Base-by-base conservation (phyloP, 2,113 vertebrate genomes). In the Coracopsis vasa region DNA sequence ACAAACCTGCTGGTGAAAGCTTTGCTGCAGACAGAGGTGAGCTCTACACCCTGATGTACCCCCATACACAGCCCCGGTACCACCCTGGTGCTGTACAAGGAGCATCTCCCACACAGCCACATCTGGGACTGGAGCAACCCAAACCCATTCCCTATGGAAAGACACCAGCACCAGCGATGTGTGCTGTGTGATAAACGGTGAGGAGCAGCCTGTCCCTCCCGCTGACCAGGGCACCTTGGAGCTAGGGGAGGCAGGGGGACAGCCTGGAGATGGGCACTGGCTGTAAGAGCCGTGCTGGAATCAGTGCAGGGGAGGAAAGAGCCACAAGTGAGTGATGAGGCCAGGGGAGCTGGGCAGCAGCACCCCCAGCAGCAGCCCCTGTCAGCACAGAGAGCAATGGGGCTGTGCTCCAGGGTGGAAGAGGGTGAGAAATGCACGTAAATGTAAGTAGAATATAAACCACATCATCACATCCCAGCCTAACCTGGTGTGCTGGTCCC, bases 261-360 rank as follows among this genome's bases (percentile, higher is more conserved):
- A 71, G 81, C 19, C 23, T 84, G 64, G 79, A 39, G 80, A 90
- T 1, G 6, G 64, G 51, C 19, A 58, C 56, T 0, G 0, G 13
- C 42, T 53, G 11, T 27, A 44, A 81, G 8, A 10, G 70, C 78
- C 31, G 48, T 85, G 60, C 90, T 2, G 0, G 69, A 35, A 85
- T 15, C 1, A 11, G 19, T 27, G 60, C 12, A 19, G 48, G 64
- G 56, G 27, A 90, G n/a, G 23, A 62, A 70, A 77, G 24, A 25
- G 47, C 24, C 15, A 5, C 17, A 15, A 31, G 35, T n/a, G 39
- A 0, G 0, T 0, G 7, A 31, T 14, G 64, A 81, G 50, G 48
- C 41, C 17, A 0, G 10, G 42, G 61, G 27, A 61, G 18, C 14
- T 18, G 37, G 50, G 60, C 33, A 66, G 42, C 23, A 64, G 20